Evolutionary conservation across 2,113 vertebrate species (phyloP).

Genomic region (Phodopus roborovskii): DNA sequence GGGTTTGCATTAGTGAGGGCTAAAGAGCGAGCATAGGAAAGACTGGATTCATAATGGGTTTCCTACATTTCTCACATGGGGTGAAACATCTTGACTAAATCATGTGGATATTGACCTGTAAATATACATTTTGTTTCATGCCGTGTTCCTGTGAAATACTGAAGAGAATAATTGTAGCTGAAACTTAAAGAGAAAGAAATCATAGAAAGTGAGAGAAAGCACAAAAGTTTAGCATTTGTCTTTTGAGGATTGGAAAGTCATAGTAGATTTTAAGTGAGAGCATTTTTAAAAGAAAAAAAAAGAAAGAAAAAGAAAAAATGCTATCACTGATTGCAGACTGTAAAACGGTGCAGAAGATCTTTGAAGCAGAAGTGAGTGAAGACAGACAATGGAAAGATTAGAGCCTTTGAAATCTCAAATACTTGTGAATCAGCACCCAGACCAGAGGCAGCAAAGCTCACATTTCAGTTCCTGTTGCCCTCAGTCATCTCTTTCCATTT

Average conservation of each 20-base stretch:
- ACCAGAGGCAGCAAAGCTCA: accelerated
- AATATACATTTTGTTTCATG: neutral
- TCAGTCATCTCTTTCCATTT: neutral
- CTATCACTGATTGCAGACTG: neutral
- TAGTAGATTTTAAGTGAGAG: neutral
- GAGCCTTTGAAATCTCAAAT: accelerated
- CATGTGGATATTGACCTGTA: neutral
- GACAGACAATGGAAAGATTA: too few relatives aligned
- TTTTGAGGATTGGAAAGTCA: neutral
- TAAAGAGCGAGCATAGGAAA: neutral
- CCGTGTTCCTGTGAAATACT: neutral
- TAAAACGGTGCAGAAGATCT: neutral
- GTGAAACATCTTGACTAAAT: neutral
- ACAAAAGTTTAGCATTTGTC: neutral
- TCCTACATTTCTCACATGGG: neutral
- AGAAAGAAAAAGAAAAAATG: neutral
- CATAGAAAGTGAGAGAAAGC: neutral
- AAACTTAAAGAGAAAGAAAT: neutral
- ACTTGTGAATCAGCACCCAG: neutral
- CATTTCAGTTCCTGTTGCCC: neutral
- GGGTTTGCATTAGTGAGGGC: accelerated
- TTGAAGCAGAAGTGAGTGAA: too few relatives aligned
- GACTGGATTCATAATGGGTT: too few relatives aligned
- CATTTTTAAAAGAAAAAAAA: neutral
- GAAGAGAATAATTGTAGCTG: neutral